phyloP scores from a whole-genome alignment of 2,113 vertebrate species.

The Lucifuga dentata region DNA sequence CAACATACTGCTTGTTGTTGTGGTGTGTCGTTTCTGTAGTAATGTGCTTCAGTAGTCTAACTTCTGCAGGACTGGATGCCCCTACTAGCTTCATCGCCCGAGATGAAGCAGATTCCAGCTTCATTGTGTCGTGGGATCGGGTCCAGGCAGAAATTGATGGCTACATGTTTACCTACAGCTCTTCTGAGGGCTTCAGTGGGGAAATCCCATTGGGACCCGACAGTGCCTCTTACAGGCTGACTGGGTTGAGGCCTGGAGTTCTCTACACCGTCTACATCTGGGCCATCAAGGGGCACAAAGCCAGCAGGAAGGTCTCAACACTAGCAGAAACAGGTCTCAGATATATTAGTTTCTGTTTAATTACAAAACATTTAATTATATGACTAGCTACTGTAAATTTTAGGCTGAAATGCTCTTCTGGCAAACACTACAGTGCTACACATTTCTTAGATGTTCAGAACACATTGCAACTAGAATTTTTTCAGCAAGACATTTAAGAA shows the following conservation, averaged over 20 bases:
- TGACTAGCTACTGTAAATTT: constrained; percentile 4
- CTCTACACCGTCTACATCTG: constrained; percentile 82
- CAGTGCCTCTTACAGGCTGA: constrained; percentile 68
- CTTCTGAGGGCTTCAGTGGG: constrained; percentile 72
- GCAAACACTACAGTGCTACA: too few relatives aligned
- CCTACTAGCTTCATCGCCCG: constrained; percentile 42
- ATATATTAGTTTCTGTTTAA: constrained; percentile 18
- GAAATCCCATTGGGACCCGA: constrained; percentile 78
- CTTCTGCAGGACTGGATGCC: constrained; percentile 59
- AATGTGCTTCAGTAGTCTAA: constrained; percentile 15
- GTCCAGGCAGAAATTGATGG: constrained; percentile 79
- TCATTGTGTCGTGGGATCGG: constrained; percentile 78
- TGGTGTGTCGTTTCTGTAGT: constrained; percentile 22
- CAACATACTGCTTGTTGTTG: neutral
- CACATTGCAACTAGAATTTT: too few relatives aligned
- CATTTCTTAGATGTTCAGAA: too few relatives aligned
- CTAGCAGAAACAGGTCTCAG: constrained; percentile 80
- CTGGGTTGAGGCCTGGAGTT: constrained; percentile 80
- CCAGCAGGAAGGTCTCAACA: constrained; percentile 78
- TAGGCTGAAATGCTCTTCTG: too few relatives aligned
- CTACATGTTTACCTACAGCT: constrained; percentile 84
- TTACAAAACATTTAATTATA: constrained; percentile 10
- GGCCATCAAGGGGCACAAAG: constrained; percentile 80
- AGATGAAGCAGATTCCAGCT: constrained; percentile 78
- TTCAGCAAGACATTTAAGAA: too few relatives aligned